Percentiles rank a stretch among this genome's conserved stretches.
Conservation (phyloP, 2,888 invertebrate species). For the Chelonus formosanus region DNA sequence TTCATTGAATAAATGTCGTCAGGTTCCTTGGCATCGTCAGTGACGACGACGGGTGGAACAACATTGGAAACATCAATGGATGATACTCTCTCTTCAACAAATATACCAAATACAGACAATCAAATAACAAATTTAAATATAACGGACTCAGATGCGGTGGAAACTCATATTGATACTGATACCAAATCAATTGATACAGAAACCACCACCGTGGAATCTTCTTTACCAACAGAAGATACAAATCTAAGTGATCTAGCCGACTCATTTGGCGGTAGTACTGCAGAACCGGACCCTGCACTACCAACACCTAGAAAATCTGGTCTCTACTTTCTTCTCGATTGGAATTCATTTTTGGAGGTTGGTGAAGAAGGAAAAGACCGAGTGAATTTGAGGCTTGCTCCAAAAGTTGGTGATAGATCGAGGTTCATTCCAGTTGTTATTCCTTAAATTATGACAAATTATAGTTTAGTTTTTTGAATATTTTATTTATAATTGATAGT, state of each 20-base stretch:
- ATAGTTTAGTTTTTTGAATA: background rate
- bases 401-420: conserved; percentile 82
- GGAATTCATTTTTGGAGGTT: conserved; percentile 87
- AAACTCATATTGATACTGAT: conserved; percentile 23
- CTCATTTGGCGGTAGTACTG: conserved; percentile 77
- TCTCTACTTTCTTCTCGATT: conserved; percentile 85
- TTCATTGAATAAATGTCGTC: no score
- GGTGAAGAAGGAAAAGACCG: conserved; percentile 78
- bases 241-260: conserved; percentile 76
- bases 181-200: background rate
- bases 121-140: background rate
- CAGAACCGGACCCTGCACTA: conserved; percentile 70
- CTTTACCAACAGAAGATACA: conserved; percentile 28
- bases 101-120: no score
- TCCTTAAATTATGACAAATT: conserved; percentile 67
- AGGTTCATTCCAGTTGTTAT: conserved; percentile 79
- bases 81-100: no score
- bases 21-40: no score
- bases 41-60: no score
- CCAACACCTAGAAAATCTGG: conserved; percentile 78
- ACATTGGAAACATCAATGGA: no score
- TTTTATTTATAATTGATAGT: no score
- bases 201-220: conserved; percentile 5
- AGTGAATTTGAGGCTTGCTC: conserved; percentile 82
- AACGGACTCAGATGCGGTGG: conserved; percentile 34